These are phyloP conservation scores for Aleiodes testaceus DNA, from an alignment of 2,888 invertebrate species.

Conservation along the genomic window DNA sequence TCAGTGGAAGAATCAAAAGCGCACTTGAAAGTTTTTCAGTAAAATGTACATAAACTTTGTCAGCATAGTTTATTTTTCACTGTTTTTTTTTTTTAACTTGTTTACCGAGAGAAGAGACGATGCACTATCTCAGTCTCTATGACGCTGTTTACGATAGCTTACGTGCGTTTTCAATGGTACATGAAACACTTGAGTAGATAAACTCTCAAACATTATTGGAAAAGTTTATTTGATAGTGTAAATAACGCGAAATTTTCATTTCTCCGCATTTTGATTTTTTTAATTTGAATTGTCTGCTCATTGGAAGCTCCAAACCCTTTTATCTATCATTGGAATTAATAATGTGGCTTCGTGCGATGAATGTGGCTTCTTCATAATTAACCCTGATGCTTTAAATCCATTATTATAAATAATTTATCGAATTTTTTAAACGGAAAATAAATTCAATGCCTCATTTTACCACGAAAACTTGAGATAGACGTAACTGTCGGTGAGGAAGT, in stretches of 20 bases:
- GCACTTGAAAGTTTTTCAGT: neutral
- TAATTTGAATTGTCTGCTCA: too few relatives aligned
- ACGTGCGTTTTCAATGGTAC: neutral
- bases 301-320: too few relatives aligned
- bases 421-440: neutral
- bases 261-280: too few relatives aligned
- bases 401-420: too few relatives aligned
- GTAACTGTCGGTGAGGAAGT: conserved; percentile 6
- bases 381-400: too few relatives aligned
- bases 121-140: neutral
- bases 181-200: conserved; percentile 8
- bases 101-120: neutral
- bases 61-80: neutral
- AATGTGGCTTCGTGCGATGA: too few relatives aligned
- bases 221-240: neutral
- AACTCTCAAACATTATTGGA: neutral
- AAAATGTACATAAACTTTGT: neutral
- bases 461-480: neutral
- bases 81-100: neutral
- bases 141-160: neutral
- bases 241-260: neutral
- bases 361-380: too few relatives aligned
- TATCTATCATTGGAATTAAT: too few relatives aligned
- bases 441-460: too few relatives aligned
- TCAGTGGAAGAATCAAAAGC: too few relatives aligned